These are phyloP conservation scores for Chelon auratus DNA, from an alignment of 2,797 vertebrate genomes.

Conservation along the genomic window DNA sequence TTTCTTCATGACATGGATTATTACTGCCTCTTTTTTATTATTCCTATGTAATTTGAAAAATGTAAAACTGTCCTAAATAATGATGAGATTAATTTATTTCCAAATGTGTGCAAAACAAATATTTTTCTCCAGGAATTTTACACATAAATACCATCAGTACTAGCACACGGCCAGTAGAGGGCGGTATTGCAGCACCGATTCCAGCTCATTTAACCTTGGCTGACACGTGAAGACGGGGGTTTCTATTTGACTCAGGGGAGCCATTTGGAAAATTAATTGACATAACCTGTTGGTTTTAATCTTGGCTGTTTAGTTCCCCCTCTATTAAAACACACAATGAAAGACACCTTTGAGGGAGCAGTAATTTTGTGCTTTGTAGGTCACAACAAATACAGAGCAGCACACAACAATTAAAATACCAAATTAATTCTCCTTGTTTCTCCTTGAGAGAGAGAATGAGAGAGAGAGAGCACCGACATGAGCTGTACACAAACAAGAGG, in stretches of 20 bases:
- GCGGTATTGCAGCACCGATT: background rate
- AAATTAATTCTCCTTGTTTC: constrained; percentile 23
- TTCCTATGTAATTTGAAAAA: too few relatives aligned
- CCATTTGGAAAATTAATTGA: constrained; percentile 58
- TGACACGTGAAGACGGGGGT: constrained; percentile 23
- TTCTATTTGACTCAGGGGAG: constrained; percentile 41
- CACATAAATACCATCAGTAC: background rate
- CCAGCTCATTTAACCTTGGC: constrained; percentile 15
- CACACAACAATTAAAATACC: constrained; percentile 27
- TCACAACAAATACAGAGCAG: constrained; percentile 39
- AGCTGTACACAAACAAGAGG: background rate
- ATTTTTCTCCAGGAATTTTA: background rate
- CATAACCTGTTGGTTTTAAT: constrained; percentile 46
- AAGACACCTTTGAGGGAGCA: constrained; percentile 36
- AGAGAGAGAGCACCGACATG: background rate
- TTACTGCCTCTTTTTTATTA: too few relatives aligned
- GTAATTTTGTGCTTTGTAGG: constrained; percentile 23
- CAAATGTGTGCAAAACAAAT: background rate
- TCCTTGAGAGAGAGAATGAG: constrained; percentile 17
- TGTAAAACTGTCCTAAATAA: too few relatives aligned
- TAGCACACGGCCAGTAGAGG: constrained; percentile 62
- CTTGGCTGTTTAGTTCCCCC: constrained; percentile 28
- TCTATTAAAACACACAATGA: constrained; percentile 40
- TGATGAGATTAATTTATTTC: too few relatives aligned
- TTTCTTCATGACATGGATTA: too few relatives aligned